These are phyloP conservation scores for Telmatochromis sp. DNA, from an alignment of 2,113 vertebrate species.

Conservation along the genomic window DNA sequence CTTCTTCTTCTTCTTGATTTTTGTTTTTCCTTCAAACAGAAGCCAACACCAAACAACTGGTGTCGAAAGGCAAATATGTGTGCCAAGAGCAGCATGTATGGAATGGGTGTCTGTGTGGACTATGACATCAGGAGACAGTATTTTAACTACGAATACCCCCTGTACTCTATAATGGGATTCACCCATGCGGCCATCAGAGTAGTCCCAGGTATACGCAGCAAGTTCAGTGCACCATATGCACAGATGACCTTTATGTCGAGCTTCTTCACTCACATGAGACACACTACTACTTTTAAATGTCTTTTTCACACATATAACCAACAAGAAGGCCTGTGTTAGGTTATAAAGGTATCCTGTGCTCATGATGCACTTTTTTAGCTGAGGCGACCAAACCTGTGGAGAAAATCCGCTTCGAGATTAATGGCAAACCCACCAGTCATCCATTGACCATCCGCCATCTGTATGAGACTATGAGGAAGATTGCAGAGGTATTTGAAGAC, in stretches of 20 bases:
- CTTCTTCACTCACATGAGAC: neutral
- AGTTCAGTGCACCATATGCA: neutral
- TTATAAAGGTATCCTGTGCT: neutral
- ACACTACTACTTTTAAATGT: neutral
- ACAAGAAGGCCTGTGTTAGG: neutral
- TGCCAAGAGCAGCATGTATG: constrained; percentile 45
- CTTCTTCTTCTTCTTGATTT: neutral
- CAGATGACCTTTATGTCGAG: neutral
- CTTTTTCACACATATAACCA: neutral
- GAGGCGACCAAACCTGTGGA: constrained; percentile 55
- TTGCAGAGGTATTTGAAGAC: constrained; percentile 52
- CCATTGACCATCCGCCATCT: constrained; percentile 1
- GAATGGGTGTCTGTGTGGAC: constrained; percentile 58
- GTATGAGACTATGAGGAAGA: constrained; percentile 20
- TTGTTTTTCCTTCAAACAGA: neutral
- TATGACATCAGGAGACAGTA: constrained; percentile 47
- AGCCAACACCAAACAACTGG: constrained; percentile 8
- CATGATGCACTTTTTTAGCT: constrained; percentile 34
- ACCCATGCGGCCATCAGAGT: constrained; percentile 46
- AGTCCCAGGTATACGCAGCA: constrained; percentile 52
- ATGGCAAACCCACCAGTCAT: neutral
- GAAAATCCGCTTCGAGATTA: constrained; percentile 65
- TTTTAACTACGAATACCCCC: constrained; percentile 59
- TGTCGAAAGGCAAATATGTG: constrained; percentile 37
- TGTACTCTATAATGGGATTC: constrained; percentile 69